These are phyloP conservation scores for Dipodomys merriami DNA, from an alignment of 2,113 vertebrate genomes.

Conservation along the genomic window DNA sequence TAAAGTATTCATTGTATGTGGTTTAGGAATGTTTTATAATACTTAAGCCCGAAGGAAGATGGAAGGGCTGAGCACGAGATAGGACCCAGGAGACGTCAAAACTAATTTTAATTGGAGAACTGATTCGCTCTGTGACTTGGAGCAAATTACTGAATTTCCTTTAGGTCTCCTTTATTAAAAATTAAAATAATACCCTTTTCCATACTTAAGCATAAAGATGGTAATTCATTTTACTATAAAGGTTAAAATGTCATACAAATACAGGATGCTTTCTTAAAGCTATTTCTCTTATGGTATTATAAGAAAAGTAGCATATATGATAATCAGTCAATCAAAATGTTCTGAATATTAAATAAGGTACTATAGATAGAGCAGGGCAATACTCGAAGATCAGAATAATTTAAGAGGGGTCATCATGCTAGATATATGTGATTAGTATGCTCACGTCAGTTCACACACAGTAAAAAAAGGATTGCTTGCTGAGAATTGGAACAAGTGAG, in stretches of 20 bases:
- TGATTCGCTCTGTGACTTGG: slow-evolving; percentile 44
- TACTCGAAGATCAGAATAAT: background rate
- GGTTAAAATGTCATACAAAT: slow-evolving; percentile 38
- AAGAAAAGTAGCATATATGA: background rate
- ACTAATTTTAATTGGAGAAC: background rate
- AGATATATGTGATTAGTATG: background rate
- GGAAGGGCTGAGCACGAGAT: background rate
- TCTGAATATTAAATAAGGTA: background rate
- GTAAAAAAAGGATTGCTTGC: background rate
- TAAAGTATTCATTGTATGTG: background rate
- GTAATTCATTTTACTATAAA: slow-evolving; percentile 36
- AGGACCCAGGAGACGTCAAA: background rate
- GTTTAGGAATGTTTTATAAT: background rate
- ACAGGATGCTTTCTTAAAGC: slow-evolving; percentile 13
- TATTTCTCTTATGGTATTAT: background rate
- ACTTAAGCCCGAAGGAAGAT: background rate
- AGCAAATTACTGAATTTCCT: slow-evolving; percentile 21
- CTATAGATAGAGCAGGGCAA: background rate
- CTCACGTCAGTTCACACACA: background rate
- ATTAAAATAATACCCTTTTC: background rate
- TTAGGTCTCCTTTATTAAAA: slow-evolving; percentile 18
- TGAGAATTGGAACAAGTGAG: background rate
- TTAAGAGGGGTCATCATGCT: background rate
- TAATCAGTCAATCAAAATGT: slow-evolving; percentile 5
- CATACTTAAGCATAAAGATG: background rate